Evolutionary conservation across 2,888 invertebrate genomes (phyloP).

Genomic region (Polyommatus icarus): DNA sequence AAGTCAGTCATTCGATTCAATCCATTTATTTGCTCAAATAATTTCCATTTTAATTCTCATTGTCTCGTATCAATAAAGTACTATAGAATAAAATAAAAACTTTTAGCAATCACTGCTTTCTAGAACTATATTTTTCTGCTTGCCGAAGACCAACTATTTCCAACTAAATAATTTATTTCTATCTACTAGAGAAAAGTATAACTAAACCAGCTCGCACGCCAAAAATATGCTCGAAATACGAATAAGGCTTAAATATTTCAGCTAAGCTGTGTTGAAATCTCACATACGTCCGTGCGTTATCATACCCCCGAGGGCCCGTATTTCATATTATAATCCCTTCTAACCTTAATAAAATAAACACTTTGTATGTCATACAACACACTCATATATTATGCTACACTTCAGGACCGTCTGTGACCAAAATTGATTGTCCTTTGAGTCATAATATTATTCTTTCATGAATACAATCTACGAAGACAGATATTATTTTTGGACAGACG

Average conservation of each 20-base stretch:
- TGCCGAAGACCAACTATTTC: neutral
- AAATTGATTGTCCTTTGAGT: slow-evolving; percentile 7
- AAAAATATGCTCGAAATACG: neutral
- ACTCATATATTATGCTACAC: slow-evolving; percentile 10
- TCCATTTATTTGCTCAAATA: too few species aligned
- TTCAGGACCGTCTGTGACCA: neutral
- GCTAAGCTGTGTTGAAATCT: neutral
- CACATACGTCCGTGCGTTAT: neutral
- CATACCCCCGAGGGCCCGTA: neutral
- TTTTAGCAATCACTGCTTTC: too few species aligned
- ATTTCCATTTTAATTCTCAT: too few species aligned
- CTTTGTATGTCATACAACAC: slow-evolving; percentile 17
- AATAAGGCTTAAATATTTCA: neutral
- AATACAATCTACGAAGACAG: neutral
- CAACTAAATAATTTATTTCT: neutral
- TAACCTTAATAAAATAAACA: slow-evolving; percentile 17
- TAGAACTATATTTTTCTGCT: neutral
- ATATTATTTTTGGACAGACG: neutral
- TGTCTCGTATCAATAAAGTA: too few species aligned
- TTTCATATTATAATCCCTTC: neutral
- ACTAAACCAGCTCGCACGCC: neutral
- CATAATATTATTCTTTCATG: neutral
- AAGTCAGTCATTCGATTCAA: too few species aligned
- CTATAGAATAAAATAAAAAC: too few species aligned
- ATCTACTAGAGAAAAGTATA: neutral